These are phyloP conservation scores for Andrena minutula DNA, from an alignment of 2,888 invertebrate genomes.

Conservation along the genomic window DNA sequence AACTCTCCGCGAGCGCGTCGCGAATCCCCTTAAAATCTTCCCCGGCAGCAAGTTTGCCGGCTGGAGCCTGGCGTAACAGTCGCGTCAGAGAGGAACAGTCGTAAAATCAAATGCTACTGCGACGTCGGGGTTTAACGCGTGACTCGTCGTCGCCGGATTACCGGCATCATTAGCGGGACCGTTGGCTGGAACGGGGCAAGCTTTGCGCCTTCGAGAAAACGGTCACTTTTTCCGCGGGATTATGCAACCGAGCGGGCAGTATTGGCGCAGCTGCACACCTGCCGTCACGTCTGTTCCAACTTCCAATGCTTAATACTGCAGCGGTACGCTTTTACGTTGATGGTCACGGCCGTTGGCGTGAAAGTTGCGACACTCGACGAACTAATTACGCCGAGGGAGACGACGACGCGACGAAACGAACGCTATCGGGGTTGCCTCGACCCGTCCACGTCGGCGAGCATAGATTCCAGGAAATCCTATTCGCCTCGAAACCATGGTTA, in stretches of 20 bases:
- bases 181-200: slow-evolving; percentile 31
- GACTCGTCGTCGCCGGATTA: slow-evolving; percentile 59
- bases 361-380: background rate
- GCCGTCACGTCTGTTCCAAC: background rate
- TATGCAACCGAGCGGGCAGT: slow-evolving; percentile 19
- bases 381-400: background rate
- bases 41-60: slow-evolving; percentile 27
- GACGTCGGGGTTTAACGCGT: slow-evolving; percentile 48
- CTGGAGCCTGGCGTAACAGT: slow-evolving; percentile 8
- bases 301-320: background rate
- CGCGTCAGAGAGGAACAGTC: slow-evolving; percentile 29
- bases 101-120: slow-evolving; percentile 51
- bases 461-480: too few species aligned
- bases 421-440: too few species aligned
- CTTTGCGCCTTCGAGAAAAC: slow-evolving; percentile 44
- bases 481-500: background rate
- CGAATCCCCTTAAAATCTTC: slow-evolving; percentile 36
- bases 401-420: too few species aligned
- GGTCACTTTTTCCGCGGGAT: slow-evolving; percentile 31
- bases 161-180: slow-evolving; percentile 52
- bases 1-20: slow-evolving; percentile 28
- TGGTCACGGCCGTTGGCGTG: background rate
- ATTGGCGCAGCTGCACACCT: slow-evolving; percentile 36
- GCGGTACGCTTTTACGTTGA: background rate
- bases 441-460: too few species aligned